Percentiles rank a stretch among this genome's conserved stretches.
Conservation (phyloP, 2,113 vertebrate species). For the Seriola quinqueradiata region DNA sequence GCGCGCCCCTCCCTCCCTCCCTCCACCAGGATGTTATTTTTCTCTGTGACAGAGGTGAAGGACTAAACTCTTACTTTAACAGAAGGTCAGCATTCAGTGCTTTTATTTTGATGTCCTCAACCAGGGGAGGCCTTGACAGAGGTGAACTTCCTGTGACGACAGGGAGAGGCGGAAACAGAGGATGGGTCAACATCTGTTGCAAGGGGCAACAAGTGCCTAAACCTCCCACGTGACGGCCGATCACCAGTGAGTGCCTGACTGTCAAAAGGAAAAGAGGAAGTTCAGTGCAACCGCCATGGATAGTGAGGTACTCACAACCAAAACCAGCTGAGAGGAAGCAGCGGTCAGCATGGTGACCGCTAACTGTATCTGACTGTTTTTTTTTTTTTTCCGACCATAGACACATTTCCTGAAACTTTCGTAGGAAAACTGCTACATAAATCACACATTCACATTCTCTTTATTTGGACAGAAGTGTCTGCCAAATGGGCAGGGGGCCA, state of each 20-base stretch:
- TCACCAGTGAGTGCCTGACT: not conserved
- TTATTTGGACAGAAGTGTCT: no score
- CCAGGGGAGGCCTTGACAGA: conserved; percentile 47
- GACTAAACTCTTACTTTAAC: conserved; percentile 53
- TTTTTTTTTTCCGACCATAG: not conserved
- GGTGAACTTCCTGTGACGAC: conserved; percentile 44
- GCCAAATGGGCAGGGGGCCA: no score
- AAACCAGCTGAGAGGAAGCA: conserved; percentile 20
- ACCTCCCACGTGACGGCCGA: not conserved
- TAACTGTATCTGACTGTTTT: conserved; percentile 15
- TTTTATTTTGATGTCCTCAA: conserved; percentile 62
- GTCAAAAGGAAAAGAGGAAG: conserved; percentile 32
- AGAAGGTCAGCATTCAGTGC: conserved; percentile 24
- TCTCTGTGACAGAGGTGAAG: conserved; percentile 44
- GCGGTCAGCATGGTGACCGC: conserved; percentile 12
- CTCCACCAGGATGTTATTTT: conserved; percentile 49
- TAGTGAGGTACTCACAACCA: conserved; percentile 1
- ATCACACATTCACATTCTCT: no score
- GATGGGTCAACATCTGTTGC: conserved; percentile 16
- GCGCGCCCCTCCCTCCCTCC: no score
- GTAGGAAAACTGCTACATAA: not conserved
- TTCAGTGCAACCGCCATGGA: not conserved
- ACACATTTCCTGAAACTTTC: not conserved
- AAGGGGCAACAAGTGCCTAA: conserved; percentile 11
- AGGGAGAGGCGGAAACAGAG: conserved; percentile 13